These are phyloP conservation scores for Drosophila koepferae DNA, from an alignment of 2,888 invertebrate species.

Conservation along the genomic window DNA sequence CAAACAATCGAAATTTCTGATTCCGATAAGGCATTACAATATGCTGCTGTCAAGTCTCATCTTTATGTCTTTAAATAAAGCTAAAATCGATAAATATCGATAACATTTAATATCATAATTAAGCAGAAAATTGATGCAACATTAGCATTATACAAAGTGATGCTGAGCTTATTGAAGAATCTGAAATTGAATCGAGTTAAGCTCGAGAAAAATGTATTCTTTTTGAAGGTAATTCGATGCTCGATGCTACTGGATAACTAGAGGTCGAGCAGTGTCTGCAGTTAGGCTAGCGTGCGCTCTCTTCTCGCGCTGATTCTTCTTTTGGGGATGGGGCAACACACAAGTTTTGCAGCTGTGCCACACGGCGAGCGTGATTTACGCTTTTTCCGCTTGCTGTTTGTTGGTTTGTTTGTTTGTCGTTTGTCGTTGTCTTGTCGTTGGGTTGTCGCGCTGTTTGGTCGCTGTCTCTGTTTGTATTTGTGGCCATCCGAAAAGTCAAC, in stretches of 20 bases:
- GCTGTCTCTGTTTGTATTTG: conserved; percentile 45
- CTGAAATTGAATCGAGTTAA: background rate
- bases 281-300: background rate
- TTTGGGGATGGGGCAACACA: conserved; percentile 20
- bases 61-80: background rate
- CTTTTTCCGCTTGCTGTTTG: conserved; percentile 76
- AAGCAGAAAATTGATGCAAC: too few species aligned
- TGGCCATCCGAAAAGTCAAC: conserved; percentile 45
- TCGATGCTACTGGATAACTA: conserved; percentile 4
- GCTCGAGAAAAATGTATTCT: background rate
- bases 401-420: conserved; percentile 39
- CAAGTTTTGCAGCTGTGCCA: conserved; percentile 62
- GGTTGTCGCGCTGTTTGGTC: conserved; percentile 23
- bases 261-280: background rate
- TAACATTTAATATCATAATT: background rate
- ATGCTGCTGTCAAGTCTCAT: background rate
- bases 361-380: conserved; percentile 72
- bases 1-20: too few species aligned
- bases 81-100: background rate
- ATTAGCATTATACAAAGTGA: too few species aligned
- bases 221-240: background rate
- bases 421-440: conserved; percentile 32
- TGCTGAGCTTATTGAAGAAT: too few species aligned
- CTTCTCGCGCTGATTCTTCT: conserved; percentile 8
- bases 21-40: background rate